Conservation (phyloP, 2,888 invertebrate species). For the Drosophila barbarae region DNA sequence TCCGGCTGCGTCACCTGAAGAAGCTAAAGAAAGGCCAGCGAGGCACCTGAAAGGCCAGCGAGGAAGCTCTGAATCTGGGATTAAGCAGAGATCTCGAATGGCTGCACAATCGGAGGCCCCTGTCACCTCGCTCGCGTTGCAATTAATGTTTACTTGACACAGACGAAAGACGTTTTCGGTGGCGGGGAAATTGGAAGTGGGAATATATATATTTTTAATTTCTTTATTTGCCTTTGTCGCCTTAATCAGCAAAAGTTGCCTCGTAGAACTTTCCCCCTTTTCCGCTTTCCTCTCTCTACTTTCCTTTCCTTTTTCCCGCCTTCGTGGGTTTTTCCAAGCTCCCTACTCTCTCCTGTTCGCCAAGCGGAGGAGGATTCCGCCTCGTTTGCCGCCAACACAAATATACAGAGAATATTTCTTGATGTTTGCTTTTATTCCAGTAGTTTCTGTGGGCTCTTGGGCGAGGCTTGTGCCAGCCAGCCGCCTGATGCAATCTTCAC, state of each 20-base stretch:
- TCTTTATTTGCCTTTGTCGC: slow-evolving; percentile 39
- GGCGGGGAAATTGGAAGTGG: slow-evolving; percentile 1
- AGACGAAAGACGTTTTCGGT: slow-evolving; percentile 14
- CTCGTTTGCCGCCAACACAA: slow-evolving; percentile 33
- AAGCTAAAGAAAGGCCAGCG: neutral
- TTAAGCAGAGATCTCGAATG: slow-evolving; percentile 19
- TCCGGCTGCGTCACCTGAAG: slow-evolving; percentile 57
- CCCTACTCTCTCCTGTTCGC: slow-evolving; percentile 13
- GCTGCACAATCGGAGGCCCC: slow-evolving; percentile 22
- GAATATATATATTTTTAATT: slow-evolving; percentile 23
- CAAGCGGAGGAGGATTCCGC: slow-evolving; percentile 24
- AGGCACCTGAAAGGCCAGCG: slow-evolving; percentile 14
- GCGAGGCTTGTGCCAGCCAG: neutral
- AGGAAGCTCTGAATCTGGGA: slow-evolving; percentile 13
- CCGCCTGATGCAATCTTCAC: slow-evolving; percentile 30
- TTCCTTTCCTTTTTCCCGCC: slow-evolving; percentile 21
- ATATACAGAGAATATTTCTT: slow-evolving; percentile 29
- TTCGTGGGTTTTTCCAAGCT: slow-evolving; percentile 19
- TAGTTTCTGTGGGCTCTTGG: slow-evolving; percentile 30
- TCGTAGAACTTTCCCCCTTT: slow-evolving; percentile 22
- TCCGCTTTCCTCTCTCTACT: slow-evolving; percentile 6
- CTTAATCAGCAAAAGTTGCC: slow-evolving; percentile 43
- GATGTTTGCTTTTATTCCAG: slow-evolving; percentile 36
- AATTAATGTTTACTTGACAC: slow-evolving; percentile 7
- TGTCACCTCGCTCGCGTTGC: slow-evolving; percentile 15